phyloP scores from a whole-genome alignment of 2,797 vertebrate species.

The Eurystomus glaucurus region DNA sequence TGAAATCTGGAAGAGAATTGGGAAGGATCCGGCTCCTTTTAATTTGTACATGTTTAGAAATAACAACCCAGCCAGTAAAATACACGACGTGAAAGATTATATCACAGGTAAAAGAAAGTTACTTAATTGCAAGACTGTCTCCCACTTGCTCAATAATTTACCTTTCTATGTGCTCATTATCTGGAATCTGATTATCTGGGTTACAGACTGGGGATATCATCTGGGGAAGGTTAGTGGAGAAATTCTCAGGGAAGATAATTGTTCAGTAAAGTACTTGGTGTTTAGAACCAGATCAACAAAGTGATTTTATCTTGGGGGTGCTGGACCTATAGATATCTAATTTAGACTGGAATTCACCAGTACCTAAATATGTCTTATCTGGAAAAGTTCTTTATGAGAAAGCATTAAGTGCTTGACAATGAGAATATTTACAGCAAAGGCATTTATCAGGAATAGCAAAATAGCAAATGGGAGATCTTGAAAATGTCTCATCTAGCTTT shows the following conservation, averaged over 20 bases:
- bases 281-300: background rate
- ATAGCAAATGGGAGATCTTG: background rate
- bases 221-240: background rate
- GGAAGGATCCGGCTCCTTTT: slow-evolving; percentile 94
- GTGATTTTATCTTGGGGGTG: background rate
- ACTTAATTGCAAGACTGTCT: background rate
- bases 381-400: background rate
- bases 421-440: background rate
- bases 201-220: background rate
- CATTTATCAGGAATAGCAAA: background rate
- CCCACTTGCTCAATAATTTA: background rate
- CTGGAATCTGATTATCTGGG: background rate
- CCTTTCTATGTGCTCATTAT: background rate
- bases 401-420: background rate
- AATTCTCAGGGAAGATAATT: background rate
- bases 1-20: slow-evolving; percentile 92
- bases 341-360: background rate
- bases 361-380: background rate
- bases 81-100: slow-evolving; percentile 95
- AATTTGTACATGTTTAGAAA: slow-evolving; percentile 98
- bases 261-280: background rate
- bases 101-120: slow-evolving; percentile 90
- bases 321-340: background rate
- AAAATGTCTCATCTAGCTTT: background rate
- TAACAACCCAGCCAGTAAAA: slow-evolving; percentile 98